phyloP scores from a whole-genome alignment of 1,140 invertebrate species.

The Aporrectodea caliginosa region DNA sequence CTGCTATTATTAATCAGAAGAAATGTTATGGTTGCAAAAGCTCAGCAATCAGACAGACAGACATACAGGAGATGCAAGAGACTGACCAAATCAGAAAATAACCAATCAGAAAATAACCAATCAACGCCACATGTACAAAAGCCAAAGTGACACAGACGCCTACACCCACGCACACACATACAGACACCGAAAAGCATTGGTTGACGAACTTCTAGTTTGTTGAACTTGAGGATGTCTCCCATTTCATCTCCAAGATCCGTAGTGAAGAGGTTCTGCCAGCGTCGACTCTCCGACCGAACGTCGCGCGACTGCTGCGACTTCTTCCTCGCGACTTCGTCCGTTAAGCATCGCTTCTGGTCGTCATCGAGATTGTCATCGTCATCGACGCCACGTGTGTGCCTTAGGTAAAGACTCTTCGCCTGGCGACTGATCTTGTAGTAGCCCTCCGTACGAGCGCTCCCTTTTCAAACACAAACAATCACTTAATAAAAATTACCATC shows the following conservation, averaged over 20 bases:
- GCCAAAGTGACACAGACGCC: too few species aligned
- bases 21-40: too few species aligned
- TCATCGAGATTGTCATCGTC: background rate
- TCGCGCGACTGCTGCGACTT: conserved; percentile 63
- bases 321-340: conserved; percentile 29
- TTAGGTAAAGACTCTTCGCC: conserved; percentile 65
- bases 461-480: too few species aligned
- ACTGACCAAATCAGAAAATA: too few species aligned
- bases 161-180: too few species aligned
- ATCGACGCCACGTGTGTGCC: conserved; percentile 34
- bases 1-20: too few species aligned
- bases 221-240: conserved; percentile 93
- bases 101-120: too few species aligned
- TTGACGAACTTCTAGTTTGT: conserved; percentile 80
- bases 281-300: conserved; percentile 86
- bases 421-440: conserved; percentile 87
- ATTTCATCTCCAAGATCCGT: conserved; percentile 69
- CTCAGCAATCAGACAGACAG: too few species aligned
- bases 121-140: too few species aligned
- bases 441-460: conserved; percentile 65
- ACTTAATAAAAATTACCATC: too few species aligned
- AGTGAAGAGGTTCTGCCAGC: conserved; percentile 67
- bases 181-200: too few species aligned
- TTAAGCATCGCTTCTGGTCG: background rate
- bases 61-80: too few species aligned